Evolutionary conservation across 1,140 invertebrate species (phyloP).

Genomic region (Drosophila tropicalis): DNA sequence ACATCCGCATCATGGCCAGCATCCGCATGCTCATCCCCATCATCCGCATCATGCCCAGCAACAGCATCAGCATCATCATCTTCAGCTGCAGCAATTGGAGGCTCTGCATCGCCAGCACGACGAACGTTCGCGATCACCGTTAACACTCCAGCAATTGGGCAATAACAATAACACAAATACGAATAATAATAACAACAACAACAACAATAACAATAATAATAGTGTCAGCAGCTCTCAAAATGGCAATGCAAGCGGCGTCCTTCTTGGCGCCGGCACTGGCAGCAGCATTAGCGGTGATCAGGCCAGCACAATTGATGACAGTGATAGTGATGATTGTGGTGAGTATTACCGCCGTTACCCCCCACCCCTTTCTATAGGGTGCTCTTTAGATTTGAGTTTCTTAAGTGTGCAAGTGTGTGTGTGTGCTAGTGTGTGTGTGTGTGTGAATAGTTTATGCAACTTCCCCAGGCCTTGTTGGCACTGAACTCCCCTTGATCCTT

Average conservation of each 20-base stretch:
- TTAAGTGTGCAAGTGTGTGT: no score
- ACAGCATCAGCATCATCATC: constrained; percentile 43
- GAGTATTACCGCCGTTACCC: constrained; percentile 30
- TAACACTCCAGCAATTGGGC: constrained; percentile 56
- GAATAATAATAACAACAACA: constrained; percentile 42
- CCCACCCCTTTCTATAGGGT: no score
- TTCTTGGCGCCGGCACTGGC: constrained; percentile 58
- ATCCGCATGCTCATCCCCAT: constrained; percentile 43
- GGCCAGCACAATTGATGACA: constrained; percentile 77
- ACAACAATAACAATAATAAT: constrained; percentile 43
- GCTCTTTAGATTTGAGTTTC: no score
- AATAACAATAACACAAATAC: constrained; percentile 40
- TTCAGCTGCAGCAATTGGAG: constrained; percentile 43
- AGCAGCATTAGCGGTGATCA: constrained; percentile 79
- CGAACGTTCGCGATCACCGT: constrained; percentile 78
- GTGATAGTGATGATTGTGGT: constrained; percentile 81
- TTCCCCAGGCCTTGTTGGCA: no score
- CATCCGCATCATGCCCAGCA: constrained; percentile 28
- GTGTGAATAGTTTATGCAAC: no score
- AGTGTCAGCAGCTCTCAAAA: constrained; percentile 10
- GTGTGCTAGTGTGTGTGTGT: no score
- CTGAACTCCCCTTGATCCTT: no score
- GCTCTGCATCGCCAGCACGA: constrained; percentile 60
- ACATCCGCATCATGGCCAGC: constrained; percentile 38
- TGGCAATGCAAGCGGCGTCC: constrained; percentile 35